Conservation (phyloP, 2,113 vertebrate species). For the Mesembrinibis cayennensis region DNA sequence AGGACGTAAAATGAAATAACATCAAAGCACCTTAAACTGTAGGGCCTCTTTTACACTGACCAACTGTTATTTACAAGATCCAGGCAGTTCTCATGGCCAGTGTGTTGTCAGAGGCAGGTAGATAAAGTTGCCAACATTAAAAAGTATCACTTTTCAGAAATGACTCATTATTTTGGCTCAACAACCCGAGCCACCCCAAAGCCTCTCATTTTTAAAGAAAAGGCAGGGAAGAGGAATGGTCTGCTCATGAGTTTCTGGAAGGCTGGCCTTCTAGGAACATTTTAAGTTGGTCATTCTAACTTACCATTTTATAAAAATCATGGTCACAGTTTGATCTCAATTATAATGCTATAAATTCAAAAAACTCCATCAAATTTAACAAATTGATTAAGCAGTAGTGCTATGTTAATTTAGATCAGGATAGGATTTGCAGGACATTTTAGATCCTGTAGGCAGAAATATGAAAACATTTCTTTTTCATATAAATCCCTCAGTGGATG, state of each 20-base stretch:
- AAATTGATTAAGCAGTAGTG: not conserved
- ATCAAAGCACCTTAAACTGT: conserved; percentile 1
- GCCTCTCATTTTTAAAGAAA: not conserved
- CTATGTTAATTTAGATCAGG: not conserved
- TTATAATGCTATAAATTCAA: not conserved
- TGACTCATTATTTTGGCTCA: not conserved
- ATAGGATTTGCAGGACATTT: not conserved
- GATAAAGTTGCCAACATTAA: not conserved
- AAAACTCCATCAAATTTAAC: not conserved
- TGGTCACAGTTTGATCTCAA: not conserved
- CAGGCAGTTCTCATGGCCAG: not conserved
- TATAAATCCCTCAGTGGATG: not conserved
- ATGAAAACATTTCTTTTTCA: not conserved
- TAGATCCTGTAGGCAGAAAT: not conserved
- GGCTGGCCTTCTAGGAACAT: not conserved
- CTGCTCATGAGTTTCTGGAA: not conserved
- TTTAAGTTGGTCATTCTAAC: not conserved
- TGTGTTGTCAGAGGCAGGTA: not conserved
- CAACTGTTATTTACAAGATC: not conserved
- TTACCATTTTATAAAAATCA: not conserved
- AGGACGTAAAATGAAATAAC: not conserved
- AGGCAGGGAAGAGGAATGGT: not conserved
- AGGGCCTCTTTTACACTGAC: not conserved
- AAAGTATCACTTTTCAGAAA: not conserved
- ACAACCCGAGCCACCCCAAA: not conserved